Conservation (phyloP, 2,113 vertebrate genomes). For the Rhinolophus ferrumequinum region DNA sequence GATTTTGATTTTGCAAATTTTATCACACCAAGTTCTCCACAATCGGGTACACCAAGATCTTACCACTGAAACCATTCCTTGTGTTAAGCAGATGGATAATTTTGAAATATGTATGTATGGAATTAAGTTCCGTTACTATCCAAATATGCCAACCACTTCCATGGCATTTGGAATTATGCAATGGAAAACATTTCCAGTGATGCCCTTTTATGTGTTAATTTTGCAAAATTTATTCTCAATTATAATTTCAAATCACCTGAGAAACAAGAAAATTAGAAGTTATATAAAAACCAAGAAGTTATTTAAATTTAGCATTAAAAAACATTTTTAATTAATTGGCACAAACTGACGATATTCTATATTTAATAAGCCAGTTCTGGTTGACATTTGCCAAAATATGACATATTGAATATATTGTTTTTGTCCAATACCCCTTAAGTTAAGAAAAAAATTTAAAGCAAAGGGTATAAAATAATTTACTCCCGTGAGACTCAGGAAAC, state of each 20-base stretch:
- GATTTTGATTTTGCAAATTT: constrained; percentile 57
- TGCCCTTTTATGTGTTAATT: constrained; percentile 79
- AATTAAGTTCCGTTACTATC: constrained; percentile 62
- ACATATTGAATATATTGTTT: constrained; percentile 57
- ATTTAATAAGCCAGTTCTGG: constrained; percentile 41
- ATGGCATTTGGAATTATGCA: constrained; percentile 67
- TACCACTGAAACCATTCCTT: constrained; percentile 49
- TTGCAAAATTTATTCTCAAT: constrained; percentile 69
- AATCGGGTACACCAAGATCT: constrained; percentile 68
- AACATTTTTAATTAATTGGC: constrained; percentile 57
- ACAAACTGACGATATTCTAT: constrained; percentile 46
- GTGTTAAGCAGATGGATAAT: constrained; percentile 72
- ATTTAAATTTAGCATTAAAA: constrained; percentile 69
- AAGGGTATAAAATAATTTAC: constrained; percentile 8
- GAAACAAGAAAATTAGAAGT: constrained; percentile 64
- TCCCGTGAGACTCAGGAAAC: neutral
- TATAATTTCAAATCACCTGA: constrained; percentile 80
- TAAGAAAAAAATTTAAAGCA: constrained; percentile 14
- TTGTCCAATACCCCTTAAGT: constrained; percentile 45
- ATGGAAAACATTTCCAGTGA: constrained; percentile 52
- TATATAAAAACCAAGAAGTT: constrained; percentile 55
- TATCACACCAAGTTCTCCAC: constrained; percentile 55
- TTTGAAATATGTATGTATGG: constrained; percentile 61
- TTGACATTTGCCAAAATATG: constrained; percentile 59
- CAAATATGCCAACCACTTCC: constrained; percentile 40